A percentile compares a stretch with the other conserved stretches of the same genome.
phyloP scores from a whole-genome alignment of 2,888 invertebrate genomes.

The Drosophila meridiana region DNA sequence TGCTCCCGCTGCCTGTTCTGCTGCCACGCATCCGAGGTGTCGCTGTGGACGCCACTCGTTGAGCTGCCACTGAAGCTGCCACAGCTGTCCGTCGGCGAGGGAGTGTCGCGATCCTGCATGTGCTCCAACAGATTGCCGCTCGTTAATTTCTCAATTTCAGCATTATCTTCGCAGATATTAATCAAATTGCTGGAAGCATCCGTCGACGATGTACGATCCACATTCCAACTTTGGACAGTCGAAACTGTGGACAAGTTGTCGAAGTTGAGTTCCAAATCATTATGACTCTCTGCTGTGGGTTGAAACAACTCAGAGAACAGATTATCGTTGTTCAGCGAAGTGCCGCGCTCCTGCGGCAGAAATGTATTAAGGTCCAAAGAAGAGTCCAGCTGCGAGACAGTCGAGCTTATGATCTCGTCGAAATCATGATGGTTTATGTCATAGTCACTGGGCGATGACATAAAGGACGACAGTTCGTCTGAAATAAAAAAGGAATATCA shows the following conservation, averaged over 20 bases:
- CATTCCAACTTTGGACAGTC: conserved; percentile 42
- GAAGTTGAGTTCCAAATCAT: conserved; percentile 56
- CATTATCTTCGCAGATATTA: conserved; percentile 73
- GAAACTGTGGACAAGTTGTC: conserved; percentile 52
- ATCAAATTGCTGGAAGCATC: conserved; percentile 76
- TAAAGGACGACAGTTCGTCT: conserved; percentile 77
- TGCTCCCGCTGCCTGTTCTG: conserved; percentile 35
- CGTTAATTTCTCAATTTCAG: conserved; percentile 66
- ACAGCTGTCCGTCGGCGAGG: conserved; percentile 82
- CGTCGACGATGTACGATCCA: conserved; percentile 43
- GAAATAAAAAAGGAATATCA: conserved; percentile 24
- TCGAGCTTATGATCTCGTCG: conserved; percentile 79
- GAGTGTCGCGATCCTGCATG: conserved; percentile 74
- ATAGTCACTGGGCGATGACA: conserved; percentile 71
- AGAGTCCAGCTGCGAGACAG: conserved; percentile 74
- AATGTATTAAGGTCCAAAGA: conserved; percentile 68
- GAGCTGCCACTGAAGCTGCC: conserved; percentile 75
- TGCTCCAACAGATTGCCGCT: conserved; percentile 54
- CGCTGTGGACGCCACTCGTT: conserved; percentile 79
- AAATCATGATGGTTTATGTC: conserved; percentile 71
- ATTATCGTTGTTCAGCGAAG: conserved; percentile 35
- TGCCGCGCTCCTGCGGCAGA: conserved; percentile 35
- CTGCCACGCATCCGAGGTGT: conserved; percentile 63
- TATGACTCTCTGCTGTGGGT: conserved; percentile 21
- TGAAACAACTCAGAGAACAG: conserved; percentile 49